These are phyloP conservation scores for Drosophila triauraria DNA, from an alignment of 1,140 invertebrate genomes.

Conservation along the genomic window DNA sequence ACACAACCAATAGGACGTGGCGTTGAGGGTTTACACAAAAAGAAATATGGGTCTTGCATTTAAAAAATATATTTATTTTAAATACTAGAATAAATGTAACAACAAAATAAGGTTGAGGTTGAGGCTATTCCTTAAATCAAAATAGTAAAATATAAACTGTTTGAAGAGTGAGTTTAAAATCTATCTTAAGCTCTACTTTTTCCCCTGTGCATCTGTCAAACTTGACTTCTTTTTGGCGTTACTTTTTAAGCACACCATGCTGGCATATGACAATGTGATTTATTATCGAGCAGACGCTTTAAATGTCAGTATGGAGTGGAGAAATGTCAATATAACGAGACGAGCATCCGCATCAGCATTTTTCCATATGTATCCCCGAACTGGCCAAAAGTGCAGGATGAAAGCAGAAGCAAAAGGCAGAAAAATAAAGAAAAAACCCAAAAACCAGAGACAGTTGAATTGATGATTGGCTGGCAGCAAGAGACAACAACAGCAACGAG, in stretches of 20 bases:
- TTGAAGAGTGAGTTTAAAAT: neutral
- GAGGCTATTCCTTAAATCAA: neutral
- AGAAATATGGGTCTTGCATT: neutral
- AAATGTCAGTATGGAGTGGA: slow-evolving; percentile 70
- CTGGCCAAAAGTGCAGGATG: slow-evolving; percentile 41
- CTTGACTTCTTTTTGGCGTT: slow-evolving; percentile 22
- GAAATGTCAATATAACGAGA: slow-evolving; percentile 74
- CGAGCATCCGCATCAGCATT: slow-evolving; percentile 65
- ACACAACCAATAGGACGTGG: slow-evolving; percentile 59
- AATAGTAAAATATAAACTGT: no score
- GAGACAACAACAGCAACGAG: slow-evolving; percentile 24
- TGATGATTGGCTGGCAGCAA: slow-evolving; percentile 67
- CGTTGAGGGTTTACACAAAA: slow-evolving; percentile 6
- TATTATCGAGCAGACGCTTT: slow-evolving; percentile 77
- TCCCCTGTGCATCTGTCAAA: slow-evolving; percentile 23
- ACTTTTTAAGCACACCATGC: slow-evolving; percentile 61
- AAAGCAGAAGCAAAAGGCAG: slow-evolving; percentile 5
- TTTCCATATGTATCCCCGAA: slow-evolving; percentile 14
- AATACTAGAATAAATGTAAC: neutral
- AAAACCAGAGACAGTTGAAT: slow-evolving; percentile 60
- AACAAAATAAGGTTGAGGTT: no score
- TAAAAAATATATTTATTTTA: neutral
- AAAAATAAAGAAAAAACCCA: slow-evolving; percentile 24
- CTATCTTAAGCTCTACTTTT: neutral
- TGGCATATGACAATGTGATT: slow-evolving; percentile 75